phyloP scores from a whole-genome alignment of 2,888 invertebrate genomes.

The Harpalus rufipes region DNA sequence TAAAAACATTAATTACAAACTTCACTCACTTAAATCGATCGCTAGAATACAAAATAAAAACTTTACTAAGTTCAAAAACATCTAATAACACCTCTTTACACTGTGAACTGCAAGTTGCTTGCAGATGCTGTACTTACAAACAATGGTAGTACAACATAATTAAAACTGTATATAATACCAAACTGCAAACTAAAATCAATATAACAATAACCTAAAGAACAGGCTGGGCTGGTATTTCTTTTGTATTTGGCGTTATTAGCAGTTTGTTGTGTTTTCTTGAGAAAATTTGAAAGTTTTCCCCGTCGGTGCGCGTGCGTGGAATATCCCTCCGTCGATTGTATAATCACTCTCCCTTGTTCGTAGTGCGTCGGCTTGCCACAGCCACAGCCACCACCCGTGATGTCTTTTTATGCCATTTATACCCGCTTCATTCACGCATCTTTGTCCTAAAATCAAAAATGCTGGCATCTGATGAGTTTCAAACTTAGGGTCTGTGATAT shows the following conservation, averaged over 20 bases:
- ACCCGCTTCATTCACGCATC: constrained; percentile 63
- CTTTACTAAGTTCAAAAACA: too few species aligned
- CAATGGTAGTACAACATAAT: background rate
- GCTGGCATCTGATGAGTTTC: constrained; percentile 27
- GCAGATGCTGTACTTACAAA: background rate
- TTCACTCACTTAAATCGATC: background rate
- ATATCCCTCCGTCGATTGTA: constrained; percentile 9
- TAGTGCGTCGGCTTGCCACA: constrained; percentile 62
- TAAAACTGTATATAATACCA: too few species aligned
- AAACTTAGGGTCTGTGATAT: background rate
- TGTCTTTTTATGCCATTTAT: constrained; percentile 65
- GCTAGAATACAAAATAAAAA: background rate
- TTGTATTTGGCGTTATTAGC: background rate
- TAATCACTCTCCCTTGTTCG: background rate
- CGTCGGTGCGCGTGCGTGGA: constrained; percentile 16
- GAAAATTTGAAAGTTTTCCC: constrained; percentile 13
- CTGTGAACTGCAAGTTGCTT: too few species aligned
- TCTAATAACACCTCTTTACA: too few species aligned
- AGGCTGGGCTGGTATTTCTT: background rate
- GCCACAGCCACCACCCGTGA: constrained; percentile 56
- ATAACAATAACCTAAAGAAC: background rate
- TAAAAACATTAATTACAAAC: constrained; percentile 2
- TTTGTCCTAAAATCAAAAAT: constrained; percentile 56
- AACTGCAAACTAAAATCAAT: background rate
- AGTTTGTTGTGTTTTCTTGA: constrained; percentile 10